These are phyloP conservation scores for Platorchestia sp. DNA, from an alignment of 1,140 invertebrate genomes.

Conservation along the genomic window DNA sequence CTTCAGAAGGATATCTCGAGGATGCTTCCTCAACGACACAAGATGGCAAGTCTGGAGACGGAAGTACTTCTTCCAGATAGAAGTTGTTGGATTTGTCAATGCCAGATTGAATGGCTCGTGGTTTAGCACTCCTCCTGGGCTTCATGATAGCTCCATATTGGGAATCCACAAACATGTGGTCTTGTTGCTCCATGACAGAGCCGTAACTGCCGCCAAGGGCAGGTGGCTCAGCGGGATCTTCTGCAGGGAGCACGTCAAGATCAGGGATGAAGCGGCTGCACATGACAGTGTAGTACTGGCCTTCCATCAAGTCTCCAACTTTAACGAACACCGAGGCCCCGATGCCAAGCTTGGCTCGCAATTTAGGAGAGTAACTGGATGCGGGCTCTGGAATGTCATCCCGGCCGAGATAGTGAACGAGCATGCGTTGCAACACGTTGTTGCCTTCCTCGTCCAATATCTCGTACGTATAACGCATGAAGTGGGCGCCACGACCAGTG, in stretches of 20 bases:
- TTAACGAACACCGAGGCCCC: constrained; percentile 23
- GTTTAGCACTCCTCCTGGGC: constrained; percentile 9
- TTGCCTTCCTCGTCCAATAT: constrained; percentile 31
- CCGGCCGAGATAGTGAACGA: constrained; percentile 25
- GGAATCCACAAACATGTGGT: constrained; percentile 40
- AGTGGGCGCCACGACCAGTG: constrained; percentile 14
- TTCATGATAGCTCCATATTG: constrained; percentile 45
- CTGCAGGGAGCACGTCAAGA: constrained; percentile 17
- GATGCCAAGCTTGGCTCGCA: constrained; percentile 39
- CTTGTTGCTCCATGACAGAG: constrained; percentile 40
- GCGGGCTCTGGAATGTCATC: constrained; percentile 37
- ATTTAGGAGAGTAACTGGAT: constrained; percentile 31
- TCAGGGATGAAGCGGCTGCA: constrained; percentile 42
- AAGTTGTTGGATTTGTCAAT: constrained; percentile 51
- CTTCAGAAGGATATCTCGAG: constrained; percentile 23
- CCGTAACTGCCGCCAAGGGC: constrained; percentile 3
- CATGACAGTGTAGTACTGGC: constrained; percentile 48
- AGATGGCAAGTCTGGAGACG: constrained; percentile 15
- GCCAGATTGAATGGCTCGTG: constrained; percentile 2
- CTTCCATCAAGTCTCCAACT: constrained; percentile 36
- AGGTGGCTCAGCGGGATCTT: constrained; percentile 30
- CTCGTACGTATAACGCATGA: constrained; percentile 43
- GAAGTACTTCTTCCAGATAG: constrained; percentile 15
- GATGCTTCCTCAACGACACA: constrained; percentile 37
- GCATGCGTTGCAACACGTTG: constrained; percentile 18